Evolutionary conservation across 1,140 invertebrate genomes (phyloP), one percentile per base, ranked within the genome.

Genomic region (Zaprionus ornatus): DNA sequence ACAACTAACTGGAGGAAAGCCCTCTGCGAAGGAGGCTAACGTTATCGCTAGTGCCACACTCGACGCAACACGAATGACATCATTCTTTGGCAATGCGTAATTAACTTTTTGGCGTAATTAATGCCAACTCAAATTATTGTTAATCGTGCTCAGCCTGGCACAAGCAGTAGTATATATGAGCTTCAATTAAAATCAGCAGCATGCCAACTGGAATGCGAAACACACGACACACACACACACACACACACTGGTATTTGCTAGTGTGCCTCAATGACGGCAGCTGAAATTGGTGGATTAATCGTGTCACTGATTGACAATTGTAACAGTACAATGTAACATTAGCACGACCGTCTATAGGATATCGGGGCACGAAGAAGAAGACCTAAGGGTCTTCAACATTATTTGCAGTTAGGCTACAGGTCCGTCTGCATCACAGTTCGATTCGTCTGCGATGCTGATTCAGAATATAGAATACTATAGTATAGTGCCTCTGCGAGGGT

Each of bases 71-170:
- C 66, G 69, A 48, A 73, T 73, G 63, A 73, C 68, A 77, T 77
- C 73, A 77, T 72, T 73, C 74, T 78, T 78, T 74, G 66, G 72
- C 76, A 69, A 69, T 90, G 82, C 81, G 82, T 74, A 90, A 90
- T 91, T 91, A 91, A 92, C 91, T 92, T 92, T 91, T 92, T 87
- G 87, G 91, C 91, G 84, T 88, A 92, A 92, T 92, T 91, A 92
- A 92, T 91, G 91, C 91, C 91, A 85, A 91, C 72, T 88, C 91
- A 91, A 91, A 92, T 92, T 92, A 91, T 91, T 91, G 91, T 92
- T 91, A 91, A 92, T 92, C 91, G 91, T 78, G 91, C 83, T 91
- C 77, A 91, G 90, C 61, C 80, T 73, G 66, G 76, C 79, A 66
- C 68, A 59, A 82, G 60, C 64, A 64, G 72, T 69, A 64, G 82